Percentiles rank a stretch among this genome's conserved stretches.
Evolutionary conservation across 1,140 invertebrate species (phyloP).

Genomic region (Drosophila nigromelanica): DNA sequence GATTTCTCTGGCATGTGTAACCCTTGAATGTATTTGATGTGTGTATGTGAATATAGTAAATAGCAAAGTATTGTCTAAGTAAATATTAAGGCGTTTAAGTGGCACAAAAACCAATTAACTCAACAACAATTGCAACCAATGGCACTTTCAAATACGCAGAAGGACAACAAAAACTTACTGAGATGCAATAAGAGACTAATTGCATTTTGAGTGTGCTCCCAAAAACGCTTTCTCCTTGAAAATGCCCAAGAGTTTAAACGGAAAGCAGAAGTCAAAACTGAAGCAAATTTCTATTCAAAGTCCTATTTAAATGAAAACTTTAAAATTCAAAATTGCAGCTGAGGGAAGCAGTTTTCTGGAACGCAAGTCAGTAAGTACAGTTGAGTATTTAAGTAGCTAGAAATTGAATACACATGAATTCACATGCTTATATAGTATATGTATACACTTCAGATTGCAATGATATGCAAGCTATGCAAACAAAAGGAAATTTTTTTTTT

Average conservation of each 20-base stretch:
- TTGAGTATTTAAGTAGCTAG: conserved; percentile 70
- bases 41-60: conserved; percentile 22
- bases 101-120: conserved; percentile 38
- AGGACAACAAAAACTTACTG: conserved; percentile 4
- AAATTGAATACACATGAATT: conserved; percentile 52
- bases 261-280: neutral
- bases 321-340: neutral
- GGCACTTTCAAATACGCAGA: conserved; percentile 19
- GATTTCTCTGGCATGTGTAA: conserved; percentile 40
- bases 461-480: conserved; percentile 7
- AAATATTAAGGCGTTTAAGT: conserved; percentile 36
- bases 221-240: conserved; percentile 3
- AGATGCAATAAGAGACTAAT: neutral
- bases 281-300: neutral
- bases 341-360: conserved; percentile 5
- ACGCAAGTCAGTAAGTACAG: conserved; percentile 38
- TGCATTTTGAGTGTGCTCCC: conserved; percentile 17
- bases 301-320: neutral
- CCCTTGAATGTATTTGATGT: conserved; percentile 18
- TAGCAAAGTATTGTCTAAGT: conserved; percentile 31
- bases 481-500: conserved; percentile 40
- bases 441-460: conserved; percentile 33
- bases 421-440: conserved; percentile 11
- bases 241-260: too few species aligned
- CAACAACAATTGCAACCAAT: conserved; percentile 18